Evolutionary conservation across 2,888 invertebrate species (phyloP).

Genomic region (Rhopalosiphum nymphaeae): DNA sequence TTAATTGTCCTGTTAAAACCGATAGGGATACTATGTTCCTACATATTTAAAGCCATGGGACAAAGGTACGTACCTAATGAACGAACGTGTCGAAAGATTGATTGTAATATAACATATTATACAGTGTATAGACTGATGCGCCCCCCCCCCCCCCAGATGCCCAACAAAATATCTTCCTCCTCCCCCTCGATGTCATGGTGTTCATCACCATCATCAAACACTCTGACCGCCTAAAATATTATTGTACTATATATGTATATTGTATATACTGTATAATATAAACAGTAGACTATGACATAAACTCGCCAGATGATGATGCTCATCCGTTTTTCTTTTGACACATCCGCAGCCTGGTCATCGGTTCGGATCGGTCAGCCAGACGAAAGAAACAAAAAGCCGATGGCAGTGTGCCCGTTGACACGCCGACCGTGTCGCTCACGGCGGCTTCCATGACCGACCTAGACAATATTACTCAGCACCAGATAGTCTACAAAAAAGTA

Average conservation of each 20-base stretch:
- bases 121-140: not conserved
- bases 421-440: conserved; percentile 61
- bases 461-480: conserved; percentile 56
- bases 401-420: conserved; percentile 29
- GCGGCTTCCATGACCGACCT: conserved; percentile 60
- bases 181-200: not conserved
- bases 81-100: not conserved
- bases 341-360: conserved; percentile 35
- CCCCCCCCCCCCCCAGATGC: not conserved
- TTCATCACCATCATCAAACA: not conserved
- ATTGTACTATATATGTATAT: not conserved
- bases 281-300: not conserved
- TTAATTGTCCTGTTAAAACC: conserved; percentile 58
- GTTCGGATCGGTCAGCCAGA: conserved; percentile 54
- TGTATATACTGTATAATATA: not conserved
- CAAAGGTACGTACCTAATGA: conserved; percentile 51
- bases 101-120: not conserved
- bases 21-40: conserved; percentile 64
- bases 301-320: not conserved
- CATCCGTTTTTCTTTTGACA: not conserved
- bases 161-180: not conserved
- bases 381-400: conserved; percentile 60
- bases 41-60: conserved; percentile 62
- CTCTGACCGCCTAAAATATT: not conserved
- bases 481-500: conserved; percentile 62